Conservation (phyloP, 2,113 vertebrate species). For the Phyllostomus discolor region DNA sequence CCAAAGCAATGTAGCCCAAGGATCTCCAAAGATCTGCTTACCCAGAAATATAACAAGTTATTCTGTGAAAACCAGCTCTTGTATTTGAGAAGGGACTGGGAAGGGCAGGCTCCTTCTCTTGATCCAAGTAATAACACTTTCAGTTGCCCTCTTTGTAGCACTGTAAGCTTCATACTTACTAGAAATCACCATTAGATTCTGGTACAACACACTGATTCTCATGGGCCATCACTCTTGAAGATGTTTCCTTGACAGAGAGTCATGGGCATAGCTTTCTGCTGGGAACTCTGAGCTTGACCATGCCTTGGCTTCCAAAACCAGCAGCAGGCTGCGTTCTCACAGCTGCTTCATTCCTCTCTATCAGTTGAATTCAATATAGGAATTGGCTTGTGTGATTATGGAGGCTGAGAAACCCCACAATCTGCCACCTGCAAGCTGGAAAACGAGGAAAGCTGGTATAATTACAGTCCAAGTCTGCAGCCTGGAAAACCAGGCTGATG, state of each 20-base stretch:
- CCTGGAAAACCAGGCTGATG: background rate
- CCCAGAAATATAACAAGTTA: background rate
- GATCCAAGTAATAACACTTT: background rate
- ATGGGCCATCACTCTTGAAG: background rate
- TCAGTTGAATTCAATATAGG: background rate
- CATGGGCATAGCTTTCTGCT: background rate
- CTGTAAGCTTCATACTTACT: background rate
- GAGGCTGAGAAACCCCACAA: too few species aligned
- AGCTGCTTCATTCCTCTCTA: background rate
- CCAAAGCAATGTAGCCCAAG: background rate
- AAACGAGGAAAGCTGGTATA: background rate
- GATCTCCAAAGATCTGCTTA: background rate
- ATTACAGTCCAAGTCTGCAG: background rate
- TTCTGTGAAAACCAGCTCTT: background rate
- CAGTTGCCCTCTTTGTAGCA: background rate
- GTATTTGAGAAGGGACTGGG: background rate
- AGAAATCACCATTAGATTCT: background rate
- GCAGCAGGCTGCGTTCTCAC: background rate
- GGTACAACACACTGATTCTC: background rate
- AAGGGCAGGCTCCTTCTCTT: background rate
- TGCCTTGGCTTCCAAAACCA: background rate
- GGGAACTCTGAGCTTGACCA: too few species aligned
- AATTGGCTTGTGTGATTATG: background rate
- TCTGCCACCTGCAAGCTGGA: background rate
- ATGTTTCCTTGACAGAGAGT: background rate